Base-by-base conservation (phyloP, 2,888 invertebrate species). In the Incurvaria masculella region DNA sequence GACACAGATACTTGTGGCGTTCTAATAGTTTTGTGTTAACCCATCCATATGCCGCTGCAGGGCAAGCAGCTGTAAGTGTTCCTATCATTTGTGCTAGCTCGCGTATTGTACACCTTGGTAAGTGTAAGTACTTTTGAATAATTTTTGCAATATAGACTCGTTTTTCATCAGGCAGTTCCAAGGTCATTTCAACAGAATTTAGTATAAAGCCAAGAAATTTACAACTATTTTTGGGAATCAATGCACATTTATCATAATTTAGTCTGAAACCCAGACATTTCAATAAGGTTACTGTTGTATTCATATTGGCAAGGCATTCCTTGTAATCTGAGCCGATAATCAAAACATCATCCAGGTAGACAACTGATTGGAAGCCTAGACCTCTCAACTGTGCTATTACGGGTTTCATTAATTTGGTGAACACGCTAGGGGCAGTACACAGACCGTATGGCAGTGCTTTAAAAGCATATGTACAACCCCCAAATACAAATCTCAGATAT, bases 41-140 rank as follows among this genome's bases (percentile, higher is more conserved):
- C 46, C 46, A 55, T 0, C 57, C 53, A 52, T 59, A 61, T 18
- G 48, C 50, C 3, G 57, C 47, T 1, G 58, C 58, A 14, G 57
- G 60, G 43, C 58, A 59, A 8, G 50, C 48, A 6, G 59, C 53
- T 4, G 52, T 46, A n/a, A 60, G 41, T 19, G 19, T 42, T 5
- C 57, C 57, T n/a, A 54, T 38, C 21, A 58, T 40, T 14, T 48
- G 18, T 10, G 57, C 54, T 48, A 56, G 54, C 5, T 49, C 38
- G 44, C 55, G 50, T 20, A 59, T 60, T 48, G 41, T 49, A 48
- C 52, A 55, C 2, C 42, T 19, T 20, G 19, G 17, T 2, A 38
- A n/a, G n/a, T n/a, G n/a, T n/a, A n/a, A n/a, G n/a, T n/a, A n/a
- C n/a, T n/a, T n/a, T n/a, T 23, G 23, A 6, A 23, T 23, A 23